Conservation (phyloP, 2,113 vertebrate species). For the Lethenteron reissneri region DNA sequence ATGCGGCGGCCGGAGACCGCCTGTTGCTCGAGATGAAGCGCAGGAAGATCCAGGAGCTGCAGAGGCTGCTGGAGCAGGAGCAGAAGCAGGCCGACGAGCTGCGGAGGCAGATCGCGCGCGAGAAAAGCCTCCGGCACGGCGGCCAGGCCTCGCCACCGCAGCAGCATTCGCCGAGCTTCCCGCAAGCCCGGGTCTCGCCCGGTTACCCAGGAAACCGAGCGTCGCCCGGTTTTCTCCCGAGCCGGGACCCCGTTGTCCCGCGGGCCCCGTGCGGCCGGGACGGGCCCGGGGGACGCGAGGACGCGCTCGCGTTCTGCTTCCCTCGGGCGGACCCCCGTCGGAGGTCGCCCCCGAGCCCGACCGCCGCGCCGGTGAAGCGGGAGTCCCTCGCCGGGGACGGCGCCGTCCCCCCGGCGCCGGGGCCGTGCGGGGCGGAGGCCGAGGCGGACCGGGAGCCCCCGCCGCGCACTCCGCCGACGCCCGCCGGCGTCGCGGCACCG, state of each 20-base stretch:
- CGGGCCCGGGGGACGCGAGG: too few species aligned
- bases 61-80: constrained; percentile 17
- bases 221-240: too few species aligned
- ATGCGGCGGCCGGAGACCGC: constrained; percentile 9
- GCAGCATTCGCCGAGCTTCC: too few species aligned
- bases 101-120: constrained; percentile 25
- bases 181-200: too few species aligned
- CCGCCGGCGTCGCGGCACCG: background rate
- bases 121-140: constrained; percentile 28
- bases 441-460: background rate
- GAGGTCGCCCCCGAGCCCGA: too few species aligned
- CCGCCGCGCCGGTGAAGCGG: too few species aligned
- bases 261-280: too few species aligned
- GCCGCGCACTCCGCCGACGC: background rate
- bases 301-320: too few species aligned
- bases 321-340: too few species aligned
- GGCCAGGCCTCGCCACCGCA: constrained; percentile 13
- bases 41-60: constrained; percentile 12
- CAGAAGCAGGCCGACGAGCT: constrained; percentile 19
- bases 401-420: background rate
- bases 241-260: too few species aligned
- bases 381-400: too few species aligned
- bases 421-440: background rate
- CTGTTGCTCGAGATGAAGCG: constrained; percentile 14
- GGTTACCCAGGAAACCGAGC: too few species aligned